These are phyloP conservation scores for Acanthiza pusilla DNA, from an alignment of 2,797 vertebrate species.

Conservation along the genomic window DNA sequence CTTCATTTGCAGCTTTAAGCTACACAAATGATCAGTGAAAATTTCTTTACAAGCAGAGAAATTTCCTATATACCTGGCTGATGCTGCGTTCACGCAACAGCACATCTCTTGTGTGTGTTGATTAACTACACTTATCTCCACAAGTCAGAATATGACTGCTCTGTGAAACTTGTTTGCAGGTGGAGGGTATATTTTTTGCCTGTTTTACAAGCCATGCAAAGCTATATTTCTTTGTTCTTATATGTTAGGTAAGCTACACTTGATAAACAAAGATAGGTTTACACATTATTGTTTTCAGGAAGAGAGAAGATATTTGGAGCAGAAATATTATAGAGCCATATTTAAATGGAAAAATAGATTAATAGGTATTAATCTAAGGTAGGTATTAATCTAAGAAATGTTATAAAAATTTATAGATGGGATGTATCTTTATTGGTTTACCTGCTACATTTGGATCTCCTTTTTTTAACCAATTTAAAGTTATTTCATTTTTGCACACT, in stretches of 20 bases:
- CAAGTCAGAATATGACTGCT: not conserved
- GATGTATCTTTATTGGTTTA: not conserved
- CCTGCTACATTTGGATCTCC: not conserved
- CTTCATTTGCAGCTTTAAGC: slow-evolving; percentile 18
- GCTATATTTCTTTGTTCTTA: not conserved
- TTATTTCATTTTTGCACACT: not conserved
- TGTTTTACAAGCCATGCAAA: not conserved
- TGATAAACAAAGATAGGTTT: not conserved
- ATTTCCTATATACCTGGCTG: not conserved
- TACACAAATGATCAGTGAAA: not conserved
- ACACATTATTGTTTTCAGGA: not conserved
- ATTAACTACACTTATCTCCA: not conserved
- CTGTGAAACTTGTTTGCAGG: not conserved
- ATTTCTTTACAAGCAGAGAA: not conserved
- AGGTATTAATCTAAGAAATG: not conserved
- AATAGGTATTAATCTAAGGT: not conserved
- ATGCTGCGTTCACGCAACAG: not conserved
- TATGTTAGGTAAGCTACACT: not conserved
- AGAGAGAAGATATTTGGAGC: not conserved
- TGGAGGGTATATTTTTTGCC: not conserved
- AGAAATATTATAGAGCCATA: not conserved
- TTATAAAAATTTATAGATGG: not conserved
- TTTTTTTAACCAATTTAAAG: not conserved
- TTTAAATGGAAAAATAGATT: not conserved
- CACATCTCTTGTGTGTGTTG: not conserved